These are phyloP conservation scores for Lordiphosa mommai DNA, from an alignment of 1,140 invertebrate species.

Conservation along the genomic window DNA sequence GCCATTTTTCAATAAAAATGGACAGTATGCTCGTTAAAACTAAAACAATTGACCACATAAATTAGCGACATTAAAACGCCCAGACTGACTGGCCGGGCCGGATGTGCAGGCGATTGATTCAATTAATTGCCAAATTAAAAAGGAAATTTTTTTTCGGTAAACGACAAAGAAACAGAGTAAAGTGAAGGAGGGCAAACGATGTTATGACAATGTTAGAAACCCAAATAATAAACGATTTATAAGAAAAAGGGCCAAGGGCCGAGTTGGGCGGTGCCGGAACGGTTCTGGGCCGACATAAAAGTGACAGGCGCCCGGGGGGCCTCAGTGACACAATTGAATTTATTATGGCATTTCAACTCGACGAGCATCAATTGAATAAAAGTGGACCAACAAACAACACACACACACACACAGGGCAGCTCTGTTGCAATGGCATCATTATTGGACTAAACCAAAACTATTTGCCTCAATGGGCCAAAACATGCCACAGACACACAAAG, in stretches of 20 bases:
- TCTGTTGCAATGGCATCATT: slow-evolving; percentile 67
- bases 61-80: slow-evolving; percentile 64
- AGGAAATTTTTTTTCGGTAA: slow-evolving; percentile 31
- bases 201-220: slow-evolving; percentile 65
- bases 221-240: slow-evolving; percentile 67
- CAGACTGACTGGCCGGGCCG: slow-evolving; percentile 25
- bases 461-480: slow-evolving; percentile 70
- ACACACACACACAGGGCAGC: slow-evolving; percentile 6
- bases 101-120: slow-evolving; percentile 69
- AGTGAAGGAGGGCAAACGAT: slow-evolving; percentile 24
- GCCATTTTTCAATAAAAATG: slow-evolving; percentile 53
- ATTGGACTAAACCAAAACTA: slow-evolving; percentile 74
- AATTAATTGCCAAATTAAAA: slow-evolving; percentile 75
- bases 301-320: slow-evolving; percentile 45
- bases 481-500: slow-evolving; percentile 49
- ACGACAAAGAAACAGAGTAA: slow-evolving; percentile 15
- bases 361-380: slow-evolving; percentile 72
- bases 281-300: slow-evolving; percentile 50
- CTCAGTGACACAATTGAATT: slow-evolving; percentile 67
- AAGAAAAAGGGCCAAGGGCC: slow-evolving; percentile 5
- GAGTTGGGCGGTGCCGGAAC: slow-evolving; percentile 15
- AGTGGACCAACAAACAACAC: slow-evolving; percentile 42
- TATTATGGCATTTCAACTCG: slow-evolving; percentile 71
- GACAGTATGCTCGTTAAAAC: slow-evolving; percentile 60
- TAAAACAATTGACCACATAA: slow-evolving; percentile 75